Evolutionary conservation across 2,797 vertebrate species (phyloP), one percentile per base, ranked within the genome.

Genomic region (Rhinella marina): DNA sequence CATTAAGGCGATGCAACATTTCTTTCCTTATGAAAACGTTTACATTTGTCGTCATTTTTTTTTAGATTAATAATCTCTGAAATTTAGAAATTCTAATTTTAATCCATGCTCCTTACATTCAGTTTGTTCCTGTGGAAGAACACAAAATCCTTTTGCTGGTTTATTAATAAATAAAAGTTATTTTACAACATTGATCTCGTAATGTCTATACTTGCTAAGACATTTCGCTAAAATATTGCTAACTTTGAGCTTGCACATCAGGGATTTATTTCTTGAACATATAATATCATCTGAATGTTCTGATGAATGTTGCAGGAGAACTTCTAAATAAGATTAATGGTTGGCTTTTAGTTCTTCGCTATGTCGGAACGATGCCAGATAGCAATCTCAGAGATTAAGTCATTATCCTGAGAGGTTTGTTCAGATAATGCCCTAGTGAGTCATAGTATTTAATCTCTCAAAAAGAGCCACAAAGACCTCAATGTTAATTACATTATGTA

Each of bases 301-400:
- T 92, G 91, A 92, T 92, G 92, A 93, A 93, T 92, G 93, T 92
- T 92, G 92, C 92, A 93, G 93, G 91, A 88, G 90, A 90, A 87
- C 87, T 61, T 73, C 87, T 94, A 93, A 94, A 96, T 95, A 91
- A 94, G 91, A 94, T 94, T 96, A 95, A 95, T 92, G 93, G 91
- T 90, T 92, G 90, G 90, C 90, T 94, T 90, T 93, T 91, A 91
- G 87, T 90, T 90, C 92, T 92, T 85, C 90, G 80, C 81, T 91
- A 91, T 93, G 91, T 92, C 27, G 93, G 93, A 93, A 91, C 83
- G 64, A 90, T 93, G 92, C 95, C 95, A 94, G 92, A 93, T 87
- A 94, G 92, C 95, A 94, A 95, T 96, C 92, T 93, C 88, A 54
- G 91, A 87, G 93, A 96, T 96, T 96, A 94, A 95, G 92, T 95